Conservation (phyloP, 2,888 invertebrate species). For the Habroteleia sp. region DNA sequence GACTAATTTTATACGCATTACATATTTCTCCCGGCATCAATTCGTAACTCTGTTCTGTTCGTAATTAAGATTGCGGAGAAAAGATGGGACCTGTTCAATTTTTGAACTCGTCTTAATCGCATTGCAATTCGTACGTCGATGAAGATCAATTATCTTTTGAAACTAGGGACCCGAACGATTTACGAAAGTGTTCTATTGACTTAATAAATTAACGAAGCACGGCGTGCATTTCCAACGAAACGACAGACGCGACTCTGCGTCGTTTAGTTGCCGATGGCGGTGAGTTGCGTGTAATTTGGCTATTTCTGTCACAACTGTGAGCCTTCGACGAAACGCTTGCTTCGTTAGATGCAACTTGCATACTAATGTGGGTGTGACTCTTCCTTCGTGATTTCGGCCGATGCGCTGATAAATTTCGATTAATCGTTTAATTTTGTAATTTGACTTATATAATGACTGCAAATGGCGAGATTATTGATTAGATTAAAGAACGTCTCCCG, state of each 20-base stretch:
- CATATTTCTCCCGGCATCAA: no score
- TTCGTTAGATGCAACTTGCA: slow-evolving; percentile 60
- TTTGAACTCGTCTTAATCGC: no score
- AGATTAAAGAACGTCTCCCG: slow-evolving; percentile 1
- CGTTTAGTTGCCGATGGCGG: slow-evolving; percentile 60
- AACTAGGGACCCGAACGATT: slow-evolving; percentile 34
- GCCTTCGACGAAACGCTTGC: slow-evolving; percentile 66
- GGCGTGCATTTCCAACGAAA: slow-evolving; percentile 63
- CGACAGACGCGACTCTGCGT: slow-evolving; percentile 60
- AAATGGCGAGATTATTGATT: slow-evolving; percentile 5
- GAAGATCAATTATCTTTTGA: slow-evolving; percentile 32
- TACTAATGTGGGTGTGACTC: slow-evolving; percentile 55
- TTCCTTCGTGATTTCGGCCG: slow-evolving; percentile 39
- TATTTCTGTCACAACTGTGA: slow-evolving; percentile 69
- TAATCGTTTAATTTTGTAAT: slow-evolving; percentile 37
- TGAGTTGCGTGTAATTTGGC: slow-evolving; percentile 68
- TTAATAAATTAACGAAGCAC: slow-evolving; percentile 66
- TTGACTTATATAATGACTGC: slow-evolving; percentile 21
- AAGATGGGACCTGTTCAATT: no score
- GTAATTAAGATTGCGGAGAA: no score
- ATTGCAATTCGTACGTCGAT: slow-evolving; percentile 1
- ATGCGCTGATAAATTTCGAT: slow-evolving; percentile 41
- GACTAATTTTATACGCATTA: no score
- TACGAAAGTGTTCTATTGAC: slow-evolving; percentile 63
- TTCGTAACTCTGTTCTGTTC: no score